Evolutionary conservation across 1,140 invertebrate species (phyloP), one percentile per base, ranked within the genome.

Genomic region (Diplogasteroides magnus): DNA sequence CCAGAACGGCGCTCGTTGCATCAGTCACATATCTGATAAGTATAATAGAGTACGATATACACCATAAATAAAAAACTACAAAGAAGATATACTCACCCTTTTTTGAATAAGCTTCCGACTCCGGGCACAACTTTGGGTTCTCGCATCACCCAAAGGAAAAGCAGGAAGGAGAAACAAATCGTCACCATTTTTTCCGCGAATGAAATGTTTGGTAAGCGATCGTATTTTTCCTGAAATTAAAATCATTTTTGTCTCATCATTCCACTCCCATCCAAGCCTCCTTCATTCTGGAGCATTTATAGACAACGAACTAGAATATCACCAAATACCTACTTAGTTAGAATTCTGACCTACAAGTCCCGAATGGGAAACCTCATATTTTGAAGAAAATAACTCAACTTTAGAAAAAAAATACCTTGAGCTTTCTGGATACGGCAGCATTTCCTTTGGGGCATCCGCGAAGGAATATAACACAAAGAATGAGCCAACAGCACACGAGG

Each of bases 131-230:
- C 91, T 68, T 90, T 89, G 0, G 92, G 92, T 61, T 89, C 89
- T 59, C 91, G 87, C 81, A 93, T 91, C 82, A 94, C 90, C 90
- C 92, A 95, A 66, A 95, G 85, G 61, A 90, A 73, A 0, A 94
- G 88, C 2, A 92, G 88, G 14, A 89, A 73, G 2, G 91, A 81
- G 80, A 95, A 95, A 25, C 93, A 85, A 13, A 88, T 72, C 28
- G 90, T 88, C 0, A 93, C 90, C 23, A 87, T 86, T 1, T 78
- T 83, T 85, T 96, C 92, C 66, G 93, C 90, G 73, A 86, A 87
- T 28, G 84, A 86, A 61, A 73, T 56, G 2, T 32, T 37, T 27
- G 61, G 31, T 6, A 75, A 48, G 19, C 64, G 37, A 58, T 72
- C 32, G 63, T 75, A 71, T 31, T 76, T 75, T 29, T 68, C 71